Base-by-base conservation (phyloP, 92 coral and sea anemone species). In the Umimayanthus kanabou region DNA sequence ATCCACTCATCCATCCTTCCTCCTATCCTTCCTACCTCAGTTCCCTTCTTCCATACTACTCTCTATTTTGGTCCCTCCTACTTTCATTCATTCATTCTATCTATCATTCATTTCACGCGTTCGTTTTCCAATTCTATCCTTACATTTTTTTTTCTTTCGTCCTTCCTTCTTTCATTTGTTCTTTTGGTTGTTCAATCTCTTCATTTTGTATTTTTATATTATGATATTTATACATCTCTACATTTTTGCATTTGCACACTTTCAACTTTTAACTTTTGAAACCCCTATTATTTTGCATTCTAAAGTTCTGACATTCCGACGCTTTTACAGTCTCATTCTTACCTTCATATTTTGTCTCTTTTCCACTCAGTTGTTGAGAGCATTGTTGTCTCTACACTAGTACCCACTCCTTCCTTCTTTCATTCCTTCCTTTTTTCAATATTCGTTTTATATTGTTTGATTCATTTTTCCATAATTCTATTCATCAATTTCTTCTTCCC, bases 121-220 rank as follows among this genome's bases (percentile, higher is more conserved):
- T 73, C 88, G 37, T 47, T 15, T 43, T 13, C 33, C 18, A 33
- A 18, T 39, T 43, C 20, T 80, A 43, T 11, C 15, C 88, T 67
- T 65, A 0, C 45, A 50, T 33, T 49, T 85, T 73, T 33, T 5
- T 43, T 43, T 64, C 39, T 72, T 85, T 58, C 67, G 20, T 85
- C 88, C 25, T 73, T 85, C 81, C 43, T 53, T 73, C 82, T 50
- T 29, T 73, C 72, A 16, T 57, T 76, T 70, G 3, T 57, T 53
- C 55, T 30, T 29, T 26, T 43, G 20, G 37, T 76, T 43, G 16
- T 61, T 76, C 9, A 43, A 40, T 67, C 20, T 20, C 42, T 39
- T 23, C 39, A 28, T 83, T 23, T 64, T 69, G 50, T 10, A 11
- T 33, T 33, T 33, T 33, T 0, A 33, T 33, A 47, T 47, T 47